These are phyloP conservation scores for Branchipolynoe longqiensis DNA, from an alignment of 2,888 invertebrate genomes.

Conservation along the genomic window DNA sequence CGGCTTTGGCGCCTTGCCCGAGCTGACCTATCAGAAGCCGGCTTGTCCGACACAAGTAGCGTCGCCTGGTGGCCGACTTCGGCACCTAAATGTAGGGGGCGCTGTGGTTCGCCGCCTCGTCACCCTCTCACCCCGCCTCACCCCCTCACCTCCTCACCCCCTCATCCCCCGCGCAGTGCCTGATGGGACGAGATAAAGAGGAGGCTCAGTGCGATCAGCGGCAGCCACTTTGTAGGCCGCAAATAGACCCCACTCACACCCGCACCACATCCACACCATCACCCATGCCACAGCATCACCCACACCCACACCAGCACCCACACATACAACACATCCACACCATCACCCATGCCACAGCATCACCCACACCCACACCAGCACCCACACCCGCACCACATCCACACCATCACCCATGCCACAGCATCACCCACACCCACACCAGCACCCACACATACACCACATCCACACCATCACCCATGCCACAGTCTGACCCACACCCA, in stretches of 20 bases:
- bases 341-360: too few relatives aligned
- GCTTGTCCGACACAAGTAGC: not conserved
- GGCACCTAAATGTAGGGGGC: constrained; percentile 13
- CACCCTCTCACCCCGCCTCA: not conserved
- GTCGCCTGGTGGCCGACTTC: not conserved
- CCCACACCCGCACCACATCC: too few relatives aligned
- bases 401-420: too few relatives aligned
- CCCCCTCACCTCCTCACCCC: not conserved
- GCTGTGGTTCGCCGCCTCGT: not conserved
- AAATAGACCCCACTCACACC: not conserved
- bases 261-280: not conserved
- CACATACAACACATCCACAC: too few relatives aligned
- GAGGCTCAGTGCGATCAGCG: not conserved
- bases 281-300: not conserved
- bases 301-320: too few relatives aligned
- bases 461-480: too few relatives aligned
- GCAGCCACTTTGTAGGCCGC: not conserved
- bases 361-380: too few relatives aligned
- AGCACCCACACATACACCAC: too few relatives aligned
- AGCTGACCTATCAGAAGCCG: not conserved
- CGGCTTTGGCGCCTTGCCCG: not conserved
- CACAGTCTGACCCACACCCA: too few relatives aligned
- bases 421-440: too few relatives aligned
- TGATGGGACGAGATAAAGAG: constrained; percentile 15
- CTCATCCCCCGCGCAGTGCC: not conserved